A percentile compares a stretch with the other conserved stretches of the same genome.
These are phyloP conservation scores for Lamellibrachia satsuma DNA, from an alignment of 2,888 invertebrate genomes.

Conservation along the genomic window DNA sequence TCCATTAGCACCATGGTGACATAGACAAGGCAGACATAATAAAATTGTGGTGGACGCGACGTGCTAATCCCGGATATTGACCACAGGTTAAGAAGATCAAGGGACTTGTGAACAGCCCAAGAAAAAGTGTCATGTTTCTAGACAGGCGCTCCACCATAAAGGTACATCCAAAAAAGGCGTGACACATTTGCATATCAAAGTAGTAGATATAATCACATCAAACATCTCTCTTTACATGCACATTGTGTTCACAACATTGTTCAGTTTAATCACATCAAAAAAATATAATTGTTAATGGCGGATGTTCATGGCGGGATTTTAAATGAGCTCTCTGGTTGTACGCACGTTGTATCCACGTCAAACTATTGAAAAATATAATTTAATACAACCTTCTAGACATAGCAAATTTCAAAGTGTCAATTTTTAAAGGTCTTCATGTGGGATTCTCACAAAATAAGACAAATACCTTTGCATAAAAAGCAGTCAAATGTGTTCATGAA, in stretches of 20 bases:
- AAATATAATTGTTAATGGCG: too few relatives aligned
- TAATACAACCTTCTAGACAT: not conserved
- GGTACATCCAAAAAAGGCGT: too few relatives aligned
- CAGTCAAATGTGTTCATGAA: not conserved
- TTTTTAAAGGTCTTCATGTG: not conserved
- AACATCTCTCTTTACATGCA: too few relatives aligned
- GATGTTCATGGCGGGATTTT: too few relatives aligned
- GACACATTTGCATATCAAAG: too few relatives aligned
- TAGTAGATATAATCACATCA: too few relatives aligned
- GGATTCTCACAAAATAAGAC: not conserved
- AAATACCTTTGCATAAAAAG: not conserved
- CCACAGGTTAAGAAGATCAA: not conserved
- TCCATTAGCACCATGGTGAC: not conserved
- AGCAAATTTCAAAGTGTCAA: not conserved
- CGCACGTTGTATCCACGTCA: too few relatives aligned
- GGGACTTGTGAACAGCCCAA: not conserved
- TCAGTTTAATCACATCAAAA: too few relatives aligned
- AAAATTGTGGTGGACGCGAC: not conserved
- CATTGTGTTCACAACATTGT: too few relatives aligned
- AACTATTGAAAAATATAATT: too few relatives aligned
- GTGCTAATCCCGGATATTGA: not conserved
- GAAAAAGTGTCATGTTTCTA: not conserved
- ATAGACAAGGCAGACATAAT: not conserved
- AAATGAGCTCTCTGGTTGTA: too few relatives aligned
- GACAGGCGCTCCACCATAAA: not conserved